Percentiles rank a stretch among this genome's conserved stretches.
phyloP scores from a whole-genome alignment of 1,140 invertebrate genomes.

The Camponotus vicinus region DNA sequence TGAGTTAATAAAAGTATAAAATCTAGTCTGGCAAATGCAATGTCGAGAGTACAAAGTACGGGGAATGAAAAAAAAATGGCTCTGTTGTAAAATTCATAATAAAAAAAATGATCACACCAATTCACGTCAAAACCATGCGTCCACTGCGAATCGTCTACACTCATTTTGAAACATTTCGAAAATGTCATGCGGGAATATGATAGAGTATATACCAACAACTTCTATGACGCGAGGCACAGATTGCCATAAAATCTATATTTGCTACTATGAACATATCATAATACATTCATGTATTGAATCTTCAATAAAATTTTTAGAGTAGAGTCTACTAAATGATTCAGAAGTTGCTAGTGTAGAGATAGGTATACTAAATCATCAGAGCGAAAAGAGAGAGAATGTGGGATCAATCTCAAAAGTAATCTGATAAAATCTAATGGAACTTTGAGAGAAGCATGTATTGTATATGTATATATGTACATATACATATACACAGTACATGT shows the following conservation, averaged over 20 bases:
- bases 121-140: constrained; percentile 82
- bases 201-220: constrained; percentile 71
- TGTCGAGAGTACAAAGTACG: constrained; percentile 65
- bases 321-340: constrained; percentile 49
- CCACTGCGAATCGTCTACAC: constrained; percentile 77
- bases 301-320: constrained; percentile 24
- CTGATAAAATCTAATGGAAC: constrained; percentile 25
- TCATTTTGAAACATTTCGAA: constrained; percentile 75
- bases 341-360: constrained; percentile 56
- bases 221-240: constrained; percentile 34
- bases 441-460: constrained; percentile 12
- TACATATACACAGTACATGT: background rate
- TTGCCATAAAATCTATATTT: constrained; percentile 13
- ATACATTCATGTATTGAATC: constrained; percentile 10
- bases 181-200: constrained; percentile 76
- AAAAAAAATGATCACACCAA: constrained; percentile 74
- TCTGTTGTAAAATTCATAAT: constrained; percentile 65
- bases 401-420: constrained; percentile 34
- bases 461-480: background rate
- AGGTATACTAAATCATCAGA: constrained; percentile 59
- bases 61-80: constrained; percentile 46
- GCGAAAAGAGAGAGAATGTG: constrained; percentile 12
- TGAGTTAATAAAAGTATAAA: constrained; percentile 64
- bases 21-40: constrained; percentile 70
- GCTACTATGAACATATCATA: constrained; percentile 23